Percentiles rank a stretch among this genome's conserved stretches.
phyloP scores from a whole-genome alignment of 1,140 invertebrate species.

The Drusus annulatus region DNA sequence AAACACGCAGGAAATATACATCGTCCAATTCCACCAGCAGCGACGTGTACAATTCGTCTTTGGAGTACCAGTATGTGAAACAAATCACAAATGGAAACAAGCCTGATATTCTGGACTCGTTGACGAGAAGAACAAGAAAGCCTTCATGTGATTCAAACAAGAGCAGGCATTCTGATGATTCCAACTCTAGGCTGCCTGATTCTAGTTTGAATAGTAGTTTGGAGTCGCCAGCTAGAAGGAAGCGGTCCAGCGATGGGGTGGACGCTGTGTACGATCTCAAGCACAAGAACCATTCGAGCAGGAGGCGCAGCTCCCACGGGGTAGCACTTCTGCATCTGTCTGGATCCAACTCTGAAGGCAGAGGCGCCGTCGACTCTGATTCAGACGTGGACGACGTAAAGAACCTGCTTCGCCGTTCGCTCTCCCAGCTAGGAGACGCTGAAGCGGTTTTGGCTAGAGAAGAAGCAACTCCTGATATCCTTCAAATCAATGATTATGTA shows the following conservation, averaged over 20 bases:
- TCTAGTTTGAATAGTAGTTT: conserved; percentile 66
- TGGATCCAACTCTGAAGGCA: conserved; percentile 63
- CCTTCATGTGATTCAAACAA: conserved; percentile 52
- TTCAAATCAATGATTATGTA: conserved; percentile 70
- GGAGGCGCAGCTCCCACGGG: conserved; percentile 47
- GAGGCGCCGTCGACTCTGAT: conserved; percentile 74
- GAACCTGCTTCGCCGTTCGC: conserved; percentile 70
- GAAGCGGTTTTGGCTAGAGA: conserved; percentile 66
- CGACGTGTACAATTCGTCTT: conserved; percentile 54
- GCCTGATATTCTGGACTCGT: conserved; percentile 67
- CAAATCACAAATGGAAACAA: conserved; percentile 61
- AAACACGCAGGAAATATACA: conserved; percentile 49
- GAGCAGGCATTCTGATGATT: conserved; percentile 46
- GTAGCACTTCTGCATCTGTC: conserved; percentile 35
- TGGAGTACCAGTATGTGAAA: conserved; percentile 57
- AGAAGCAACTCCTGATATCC: conserved; percentile 66
- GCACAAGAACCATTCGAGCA: conserved; percentile 40
- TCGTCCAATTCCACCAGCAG: conserved; percentile 57
- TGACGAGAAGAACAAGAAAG: conserved; percentile 63
- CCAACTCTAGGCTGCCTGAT: conserved; percentile 40
- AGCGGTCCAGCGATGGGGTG: conserved; percentile 66
- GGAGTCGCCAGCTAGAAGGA: conserved; percentile 61
- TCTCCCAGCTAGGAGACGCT: conserved; percentile 65
- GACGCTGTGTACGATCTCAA: conserved; percentile 63
- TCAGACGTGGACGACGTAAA: conserved; percentile 78